Conservation (phyloP, 2,113 vertebrate species). For the Grammomys surdaster region DNA sequence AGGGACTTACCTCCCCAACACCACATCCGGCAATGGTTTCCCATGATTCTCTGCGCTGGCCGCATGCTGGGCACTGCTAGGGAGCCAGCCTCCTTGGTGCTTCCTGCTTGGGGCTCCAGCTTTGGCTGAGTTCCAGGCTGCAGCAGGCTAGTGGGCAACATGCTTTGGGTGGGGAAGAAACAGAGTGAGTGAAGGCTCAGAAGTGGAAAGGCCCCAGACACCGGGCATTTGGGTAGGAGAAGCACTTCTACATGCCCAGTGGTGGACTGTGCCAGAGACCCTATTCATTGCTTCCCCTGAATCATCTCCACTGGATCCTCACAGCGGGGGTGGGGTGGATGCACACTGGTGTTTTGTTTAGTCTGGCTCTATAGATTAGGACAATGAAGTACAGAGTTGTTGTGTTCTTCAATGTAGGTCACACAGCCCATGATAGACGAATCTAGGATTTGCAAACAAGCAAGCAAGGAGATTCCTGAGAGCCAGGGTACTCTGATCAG, state of each 20-base stretch:
- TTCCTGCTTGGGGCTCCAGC: neutral
- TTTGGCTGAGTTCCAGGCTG: neutral
- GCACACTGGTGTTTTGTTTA: neutral
- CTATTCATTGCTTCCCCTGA: neutral
- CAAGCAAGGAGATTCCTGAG: neutral
- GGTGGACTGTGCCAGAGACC: neutral
- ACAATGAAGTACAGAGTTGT: neutral
- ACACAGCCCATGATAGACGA: neutral
- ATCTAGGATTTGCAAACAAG: neutral
- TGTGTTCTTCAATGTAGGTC: neutral
- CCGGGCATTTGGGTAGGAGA: neutral
- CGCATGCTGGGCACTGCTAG: neutral
- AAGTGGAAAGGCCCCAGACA: neutral
- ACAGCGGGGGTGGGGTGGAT: neutral
- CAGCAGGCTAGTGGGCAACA: neutral
- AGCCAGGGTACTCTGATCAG: neutral
- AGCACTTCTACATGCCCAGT: neutral
- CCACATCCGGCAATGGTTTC: conserved; percentile 16
- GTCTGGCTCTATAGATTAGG: neutral
- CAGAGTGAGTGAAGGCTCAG: neutral
- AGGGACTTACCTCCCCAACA: neutral
- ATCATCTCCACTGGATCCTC: neutral
- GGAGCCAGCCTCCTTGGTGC: neutral
- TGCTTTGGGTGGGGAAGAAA: neutral
- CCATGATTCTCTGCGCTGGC: neutral